Conservation (phyloP, 2,888 invertebrate species). For the Oxycera nigricornis region DNA sequence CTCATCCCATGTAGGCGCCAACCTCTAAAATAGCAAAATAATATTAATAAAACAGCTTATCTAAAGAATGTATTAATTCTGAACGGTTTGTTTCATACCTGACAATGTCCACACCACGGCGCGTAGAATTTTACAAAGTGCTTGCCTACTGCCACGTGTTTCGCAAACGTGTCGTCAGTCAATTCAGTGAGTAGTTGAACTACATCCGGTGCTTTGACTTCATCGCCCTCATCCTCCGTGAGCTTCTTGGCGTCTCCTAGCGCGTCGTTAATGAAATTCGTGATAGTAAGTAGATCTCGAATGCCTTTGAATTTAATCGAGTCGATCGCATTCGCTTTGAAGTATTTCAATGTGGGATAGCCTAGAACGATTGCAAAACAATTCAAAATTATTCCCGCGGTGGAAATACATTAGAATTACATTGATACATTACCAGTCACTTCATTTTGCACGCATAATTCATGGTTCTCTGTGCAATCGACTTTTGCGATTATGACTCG, state of each 20-base stretch:
- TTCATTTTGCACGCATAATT: conserved; percentile 78
- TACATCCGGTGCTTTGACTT: conserved; percentile 33
- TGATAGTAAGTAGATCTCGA: conserved; percentile 77
- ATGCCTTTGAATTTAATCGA: conserved; percentile 80
- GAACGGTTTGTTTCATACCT: conserved; percentile 65
- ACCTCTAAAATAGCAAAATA: conserved; percentile 64
- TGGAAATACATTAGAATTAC: neutral
- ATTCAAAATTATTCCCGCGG: neutral
- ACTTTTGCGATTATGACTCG: conserved; percentile 79
- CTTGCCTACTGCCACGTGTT: conserved; percentile 74
- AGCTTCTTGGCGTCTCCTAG: conserved; percentile 59
- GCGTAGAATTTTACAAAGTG: conserved; percentile 92
- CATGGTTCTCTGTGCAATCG: conserved; percentile 80
- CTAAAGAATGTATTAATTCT: neutral
- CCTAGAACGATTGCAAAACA: conserved; percentile 62
- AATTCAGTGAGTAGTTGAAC: conserved; percentile 68
- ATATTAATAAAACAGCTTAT: neutral
- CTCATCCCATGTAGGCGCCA: conserved; percentile 86
- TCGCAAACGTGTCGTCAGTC: conserved; percentile 77
- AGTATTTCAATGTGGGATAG: conserved; percentile 86
- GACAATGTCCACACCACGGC: conserved; percentile 91
- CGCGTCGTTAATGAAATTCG: conserved; percentile 79
- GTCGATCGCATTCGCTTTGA: conserved; percentile 71
- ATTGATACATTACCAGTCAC: conserved; percentile 64
- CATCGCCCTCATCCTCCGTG: conserved; percentile 46